phyloP scores from a whole-genome alignment of 2,888 invertebrate genomes.

The Melieria omissa region DNA sequence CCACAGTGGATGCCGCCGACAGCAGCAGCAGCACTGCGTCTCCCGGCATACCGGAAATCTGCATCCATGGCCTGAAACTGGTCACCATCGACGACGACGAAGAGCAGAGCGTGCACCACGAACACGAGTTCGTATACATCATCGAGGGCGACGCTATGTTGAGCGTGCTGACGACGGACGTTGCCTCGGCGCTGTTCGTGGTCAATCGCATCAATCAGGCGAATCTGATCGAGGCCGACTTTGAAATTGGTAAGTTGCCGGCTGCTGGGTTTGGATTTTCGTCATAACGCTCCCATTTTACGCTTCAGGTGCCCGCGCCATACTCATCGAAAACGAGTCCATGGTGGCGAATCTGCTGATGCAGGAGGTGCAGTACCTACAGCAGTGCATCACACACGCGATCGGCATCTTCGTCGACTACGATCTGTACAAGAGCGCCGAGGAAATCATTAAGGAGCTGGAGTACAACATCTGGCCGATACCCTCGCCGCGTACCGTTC shows the following conservation, averaged over 20 bases:
- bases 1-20: slow-evolving; percentile 37
- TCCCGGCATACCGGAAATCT: slow-evolving; percentile 56
- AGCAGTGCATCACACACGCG: slow-evolving; percentile 63
- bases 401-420: slow-evolving; percentile 63
- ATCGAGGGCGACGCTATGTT: slow-evolving; percentile 64
- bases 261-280: neutral
- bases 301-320: slow-evolving; percentile 59
- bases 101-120: slow-evolving; percentile 48
- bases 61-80: slow-evolving; percentile 60
- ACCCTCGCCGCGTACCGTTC: slow-evolving; percentile 54
- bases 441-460: slow-evolving; percentile 58
- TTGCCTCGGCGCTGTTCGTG: slow-evolving; percentile 62
- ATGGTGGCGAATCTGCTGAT: slow-evolving; percentile 61
- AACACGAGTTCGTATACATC: slow-evolving; percentile 58
- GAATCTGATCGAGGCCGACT: slow-evolving; percentile 60
- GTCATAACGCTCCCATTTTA: neutral
- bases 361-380: slow-evolving; percentile 64
- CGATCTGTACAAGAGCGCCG: slow-evolving; percentile 58
- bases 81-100: slow-evolving; percentile 43
- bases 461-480: slow-evolving; percentile 66
- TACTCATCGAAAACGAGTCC: slow-evolving; percentile 54
- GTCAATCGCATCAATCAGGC: slow-evolving; percentile 65
- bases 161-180: slow-evolving; percentile 62
- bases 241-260: slow-evolving; percentile 59
- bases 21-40: slow-evolving; percentile 44